Percentiles rank a stretch among this genome's conserved stretches.
Conservation (phyloP, 1,140 invertebrate genomes). For the Brachionus rotundiformis region DNA sequence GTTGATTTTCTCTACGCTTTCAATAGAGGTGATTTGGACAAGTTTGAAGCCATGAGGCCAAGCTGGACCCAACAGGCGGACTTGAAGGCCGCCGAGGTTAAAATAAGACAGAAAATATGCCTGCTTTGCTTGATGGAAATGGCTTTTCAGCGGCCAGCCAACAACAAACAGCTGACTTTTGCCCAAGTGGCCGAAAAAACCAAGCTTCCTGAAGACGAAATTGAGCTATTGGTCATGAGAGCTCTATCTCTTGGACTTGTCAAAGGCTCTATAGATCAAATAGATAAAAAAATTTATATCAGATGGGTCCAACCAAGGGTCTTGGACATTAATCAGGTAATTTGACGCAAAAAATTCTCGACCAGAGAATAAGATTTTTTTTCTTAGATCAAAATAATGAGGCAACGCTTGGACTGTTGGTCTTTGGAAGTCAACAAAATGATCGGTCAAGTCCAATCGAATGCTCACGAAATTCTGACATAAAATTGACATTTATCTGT, state of each 20-base stretch:
- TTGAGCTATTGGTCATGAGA: conserved; percentile 96
- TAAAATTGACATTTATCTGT: conserved; percentile 26
- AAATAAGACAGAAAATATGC: conserved; percentile 86
- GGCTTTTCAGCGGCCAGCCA: conserved; percentile 72
- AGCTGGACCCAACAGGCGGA: conserved; percentile 79
- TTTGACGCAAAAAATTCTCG: conserved; percentile 37
- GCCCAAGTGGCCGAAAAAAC: conserved; percentile 84
- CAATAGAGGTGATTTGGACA: conserved; percentile 83
- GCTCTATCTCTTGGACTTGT: conserved; percentile 91
- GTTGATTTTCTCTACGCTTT: conserved; percentile 86
- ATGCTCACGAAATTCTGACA: conserved; percentile 2
- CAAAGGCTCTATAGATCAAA: conserved; percentile 91
- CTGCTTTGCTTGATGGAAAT: conserved; percentile 94
- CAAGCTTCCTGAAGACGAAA: conserved; percentile 75
- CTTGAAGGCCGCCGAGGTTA: conserved; percentile 78
- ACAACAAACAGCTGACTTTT: conserved; percentile 79
- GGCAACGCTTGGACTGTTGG: conserved; percentile 32
- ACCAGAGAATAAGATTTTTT: not conserved
- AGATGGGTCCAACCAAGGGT: conserved; percentile 90
- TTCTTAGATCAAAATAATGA: conserved; percentile 51
- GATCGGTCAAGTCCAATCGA: conserved; percentile 44
- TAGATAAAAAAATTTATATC: conserved; percentile 77
- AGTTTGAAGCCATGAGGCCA: conserved; percentile 78
- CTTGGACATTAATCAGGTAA: conserved; percentile 72
- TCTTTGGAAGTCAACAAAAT: conserved; percentile 29